Evolutionary conservation across 2,797 vertebrate species (phyloP).

Genomic region (Neomorphus geoffroyi): DNA sequence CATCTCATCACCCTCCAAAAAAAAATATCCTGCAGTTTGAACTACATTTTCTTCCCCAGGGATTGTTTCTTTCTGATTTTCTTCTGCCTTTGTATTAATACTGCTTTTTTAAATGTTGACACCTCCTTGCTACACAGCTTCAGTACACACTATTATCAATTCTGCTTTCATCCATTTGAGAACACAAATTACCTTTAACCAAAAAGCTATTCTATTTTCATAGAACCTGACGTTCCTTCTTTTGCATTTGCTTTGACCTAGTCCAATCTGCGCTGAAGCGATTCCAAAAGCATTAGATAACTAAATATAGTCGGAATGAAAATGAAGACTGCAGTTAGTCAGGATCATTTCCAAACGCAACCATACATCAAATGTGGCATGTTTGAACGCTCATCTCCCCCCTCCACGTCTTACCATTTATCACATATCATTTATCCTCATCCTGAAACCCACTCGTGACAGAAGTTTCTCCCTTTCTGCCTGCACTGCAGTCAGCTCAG

Average conservation of each 20-base stretch:
- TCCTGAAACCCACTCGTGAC: constrained; percentile 60
- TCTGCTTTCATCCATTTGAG: background rate
- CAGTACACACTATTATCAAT: background rate
- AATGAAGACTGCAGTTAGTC: constrained; percentile 27
- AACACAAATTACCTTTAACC: background rate
- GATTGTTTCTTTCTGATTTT: background rate
- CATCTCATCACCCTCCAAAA: background rate
- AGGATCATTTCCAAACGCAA: constrained; percentile 47
- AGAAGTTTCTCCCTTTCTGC: constrained; percentile 53
- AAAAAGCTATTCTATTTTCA: background rate
- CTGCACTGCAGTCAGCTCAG: background rate
- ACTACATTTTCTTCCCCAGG: background rate
- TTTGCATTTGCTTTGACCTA: background rate
- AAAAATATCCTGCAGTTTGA: background rate
- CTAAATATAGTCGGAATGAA: background rate
- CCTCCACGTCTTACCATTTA: background rate
- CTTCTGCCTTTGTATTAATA: background rate
- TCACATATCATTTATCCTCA: constrained; percentile 35
- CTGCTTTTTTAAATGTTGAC: background rate
- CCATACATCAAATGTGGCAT: background rate
- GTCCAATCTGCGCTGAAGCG: background rate
- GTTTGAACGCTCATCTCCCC: background rate
- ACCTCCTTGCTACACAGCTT: background rate
- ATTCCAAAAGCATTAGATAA: background rate
- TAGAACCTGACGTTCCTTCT: background rate